Evolutionary conservation across 2,888 invertebrate species (phyloP).

Genomic region (Phlogophora meticulosa): DNA sequence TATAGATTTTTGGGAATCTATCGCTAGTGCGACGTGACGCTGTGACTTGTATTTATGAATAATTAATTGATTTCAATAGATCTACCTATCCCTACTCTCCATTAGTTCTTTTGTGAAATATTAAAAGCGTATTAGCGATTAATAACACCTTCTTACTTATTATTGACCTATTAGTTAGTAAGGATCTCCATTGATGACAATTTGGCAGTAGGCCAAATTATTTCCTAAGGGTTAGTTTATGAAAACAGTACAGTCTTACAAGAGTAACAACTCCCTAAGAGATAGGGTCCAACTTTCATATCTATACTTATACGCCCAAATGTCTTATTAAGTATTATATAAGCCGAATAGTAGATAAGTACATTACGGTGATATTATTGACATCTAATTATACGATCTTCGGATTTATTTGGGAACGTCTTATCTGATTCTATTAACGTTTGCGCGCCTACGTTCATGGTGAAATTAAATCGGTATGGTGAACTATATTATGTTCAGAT

Average conservation of each 20-base stretch:
- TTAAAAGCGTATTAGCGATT: not conserved
- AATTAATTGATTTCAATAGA: not conserved
- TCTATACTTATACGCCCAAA: not conserved
- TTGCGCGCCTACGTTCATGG: constrained; percentile 15
- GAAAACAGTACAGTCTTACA: not conserved
- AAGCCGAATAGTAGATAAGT: constrained; percentile 1
- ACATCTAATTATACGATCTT: constrained; percentile 43
- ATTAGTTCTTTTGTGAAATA: too few species aligned
- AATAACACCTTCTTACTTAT: not conserved
- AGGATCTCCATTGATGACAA: not conserved
- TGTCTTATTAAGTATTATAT: constrained; percentile 16
- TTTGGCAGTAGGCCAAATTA: constrained; percentile 10
- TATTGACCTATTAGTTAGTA: not conserved
- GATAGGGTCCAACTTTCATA: not conserved
- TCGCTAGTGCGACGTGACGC: constrained; percentile 19
- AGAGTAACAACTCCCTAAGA: not conserved
- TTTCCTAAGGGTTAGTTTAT: not conserved
- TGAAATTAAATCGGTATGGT: constrained; percentile 33
- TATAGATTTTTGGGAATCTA: constrained; percentile 28
- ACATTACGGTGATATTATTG: constrained; percentile 38
- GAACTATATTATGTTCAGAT: constrained; percentile 15
- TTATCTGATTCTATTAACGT: constrained; percentile 52
- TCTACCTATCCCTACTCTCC: not conserved
- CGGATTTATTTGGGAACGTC: constrained; percentile 40
- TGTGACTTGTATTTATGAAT: not conserved